Conservation (phyloP, 1,140 invertebrate genomes). For the Aphis gossypii region DNA sequence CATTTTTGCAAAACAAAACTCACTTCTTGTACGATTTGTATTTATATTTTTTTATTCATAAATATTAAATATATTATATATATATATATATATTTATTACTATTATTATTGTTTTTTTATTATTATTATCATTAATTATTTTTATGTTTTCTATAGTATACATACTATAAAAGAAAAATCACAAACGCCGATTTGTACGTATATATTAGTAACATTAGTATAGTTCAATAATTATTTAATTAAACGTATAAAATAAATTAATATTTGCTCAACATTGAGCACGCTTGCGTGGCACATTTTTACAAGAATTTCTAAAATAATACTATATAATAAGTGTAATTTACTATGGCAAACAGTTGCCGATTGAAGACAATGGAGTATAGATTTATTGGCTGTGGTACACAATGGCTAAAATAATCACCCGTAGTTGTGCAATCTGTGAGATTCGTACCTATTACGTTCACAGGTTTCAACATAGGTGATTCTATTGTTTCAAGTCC, state of each 20-base stretch:
- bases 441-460: neutral
- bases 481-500: conserved; percentile 45
- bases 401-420: conserved; percentile 53
- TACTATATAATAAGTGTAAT: conserved; percentile 10
- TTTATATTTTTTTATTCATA: conserved; percentile 27
- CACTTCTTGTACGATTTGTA: conserved; percentile 26
- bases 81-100: neutral
- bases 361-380: conserved; percentile 26
- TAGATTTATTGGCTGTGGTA: conserved; percentile 33
- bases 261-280: conserved; percentile 32
- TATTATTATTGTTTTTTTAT: conserved; percentile 9
- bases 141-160: neutral
- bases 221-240: conserved; percentile 31
- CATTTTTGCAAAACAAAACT: conserved; percentile 38
- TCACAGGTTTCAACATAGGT: conserved; percentile 1
- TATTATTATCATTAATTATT: neutral
- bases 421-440: conserved; percentile 23
- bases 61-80: conserved; percentile 4
- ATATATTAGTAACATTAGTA: conserved; percentile 35
- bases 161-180: conserved; percentile 26
- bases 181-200: conserved; percentile 13
- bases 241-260: conserved; percentile 51
- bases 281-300: conserved; percentile 41
- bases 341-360: conserved; percentile 33
- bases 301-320: conserved; percentile 36